Conservation (phyloP, 2,888 invertebrate genomes). For the Antheraea yamamai region DNA sequence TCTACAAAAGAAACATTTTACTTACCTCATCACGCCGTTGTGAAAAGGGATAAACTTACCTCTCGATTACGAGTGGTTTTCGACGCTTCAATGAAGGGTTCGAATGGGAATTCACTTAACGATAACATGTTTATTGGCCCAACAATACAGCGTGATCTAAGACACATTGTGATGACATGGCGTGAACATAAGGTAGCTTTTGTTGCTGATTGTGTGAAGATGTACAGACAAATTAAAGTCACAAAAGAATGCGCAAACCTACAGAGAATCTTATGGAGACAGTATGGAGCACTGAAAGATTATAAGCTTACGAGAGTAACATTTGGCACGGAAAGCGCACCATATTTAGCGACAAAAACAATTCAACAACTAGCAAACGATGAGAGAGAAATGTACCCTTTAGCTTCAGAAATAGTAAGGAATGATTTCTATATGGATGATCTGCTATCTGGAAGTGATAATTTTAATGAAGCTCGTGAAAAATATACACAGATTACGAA, state of each 20-base stretch:
- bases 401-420: neutral
- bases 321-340: conserved; percentile 13
- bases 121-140: conserved; percentile 24
- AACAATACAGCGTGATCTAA: conserved; percentile 19
- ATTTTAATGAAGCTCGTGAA: neutral
- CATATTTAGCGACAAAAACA: conserved; percentile 16
- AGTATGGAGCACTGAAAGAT: neutral
- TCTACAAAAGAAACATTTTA: conserved; percentile 8
- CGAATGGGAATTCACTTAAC: conserved; percentile 21
- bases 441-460: no score
- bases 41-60: conserved; percentile 29
- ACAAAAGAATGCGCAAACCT: conserved; percentile 17
- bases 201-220: conserved; percentile 19
- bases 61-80: conserved; percentile 33
- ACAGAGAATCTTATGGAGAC: conserved; percentile 19
- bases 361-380: conserved; percentile 14
- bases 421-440: no score
- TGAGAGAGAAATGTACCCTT: neutral
- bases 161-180: conserved; percentile 21
- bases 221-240: conserved; percentile 18
- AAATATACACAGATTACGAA: neutral
- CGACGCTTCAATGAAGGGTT: conserved; percentile 23
- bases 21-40: conserved; percentile 1
- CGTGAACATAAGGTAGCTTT: conserved; percentile 13
- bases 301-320: conserved; percentile 10